These are phyloP conservation scores for Takifugu bimaculatus DNA, from an alignment of 2,113 vertebrate species.

Conservation along the genomic window DNA sequence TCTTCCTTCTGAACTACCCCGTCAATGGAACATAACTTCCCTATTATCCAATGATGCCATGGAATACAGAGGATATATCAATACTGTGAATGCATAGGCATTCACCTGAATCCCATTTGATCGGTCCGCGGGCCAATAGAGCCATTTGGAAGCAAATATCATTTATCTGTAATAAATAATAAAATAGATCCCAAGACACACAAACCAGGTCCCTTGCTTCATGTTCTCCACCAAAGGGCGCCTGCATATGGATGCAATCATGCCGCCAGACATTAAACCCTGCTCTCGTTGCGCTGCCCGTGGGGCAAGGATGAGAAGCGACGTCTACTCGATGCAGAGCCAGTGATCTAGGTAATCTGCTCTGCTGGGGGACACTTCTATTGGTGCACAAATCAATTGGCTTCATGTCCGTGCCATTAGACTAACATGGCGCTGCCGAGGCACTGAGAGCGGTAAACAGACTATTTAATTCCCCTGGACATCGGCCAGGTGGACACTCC, in stretches of 20 bases:
- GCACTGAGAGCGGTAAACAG: slow-evolving; percentile 60
- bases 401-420: slow-evolving; percentile 66
- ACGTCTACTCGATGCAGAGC: slow-evolving; percentile 57
- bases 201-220: background rate
- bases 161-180: background rate
- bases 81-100: no score
- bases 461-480: slow-evolving; percentile 69
- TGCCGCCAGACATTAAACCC: slow-evolving; percentile 34
- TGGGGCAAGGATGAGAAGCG: slow-evolving; percentile 38
- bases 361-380: slow-evolving; percentile 63
- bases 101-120: no score
- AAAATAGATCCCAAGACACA: background rate
- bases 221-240: slow-evolving; percentile 1
- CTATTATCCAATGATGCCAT: no score
- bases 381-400: slow-evolving; percentile 70
- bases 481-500: slow-evolving; percentile 64
- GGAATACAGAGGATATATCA: no score
- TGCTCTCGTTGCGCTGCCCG: slow-evolving; percentile 41
- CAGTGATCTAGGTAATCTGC: slow-evolving; percentile 70
- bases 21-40: no score
- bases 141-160: no score
- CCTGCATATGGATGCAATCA: slow-evolving; percentile 7
- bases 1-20: no score
- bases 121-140: no score
- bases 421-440: slow-evolving; percentile 62